A percentile compares a stretch with the other conserved stretches of the same genome.
phyloP scores from a whole-genome alignment of 2,113 vertebrate species.

The Panthera uncia region DNA sequence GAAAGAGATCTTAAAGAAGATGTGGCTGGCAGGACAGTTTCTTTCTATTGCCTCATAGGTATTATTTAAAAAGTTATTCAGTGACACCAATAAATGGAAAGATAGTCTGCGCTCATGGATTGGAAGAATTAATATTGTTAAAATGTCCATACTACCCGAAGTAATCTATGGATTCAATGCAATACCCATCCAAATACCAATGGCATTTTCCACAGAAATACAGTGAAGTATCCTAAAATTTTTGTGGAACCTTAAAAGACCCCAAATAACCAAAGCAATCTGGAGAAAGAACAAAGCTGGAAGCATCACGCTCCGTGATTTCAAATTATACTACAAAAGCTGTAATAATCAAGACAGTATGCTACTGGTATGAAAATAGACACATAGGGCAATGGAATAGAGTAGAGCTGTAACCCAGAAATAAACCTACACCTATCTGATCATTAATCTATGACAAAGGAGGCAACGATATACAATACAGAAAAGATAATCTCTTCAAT shows the following conservation, averaged over 20 bases:
- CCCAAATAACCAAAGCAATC: background rate
- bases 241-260: background rate
- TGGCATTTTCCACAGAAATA: background rate
- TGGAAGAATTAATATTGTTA: background rate
- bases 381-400: background rate
- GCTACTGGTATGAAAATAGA: background rate
- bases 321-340: background rate
- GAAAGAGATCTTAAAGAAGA: background rate
- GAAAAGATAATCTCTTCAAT: background rate
- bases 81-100: background rate
- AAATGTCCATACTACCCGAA: background rate
- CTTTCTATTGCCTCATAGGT: background rate
- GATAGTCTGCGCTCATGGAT: background rate
- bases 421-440: background rate
- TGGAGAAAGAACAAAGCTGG: background rate
- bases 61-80: background rate
- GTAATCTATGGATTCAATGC: background rate
- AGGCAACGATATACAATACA: background rate
- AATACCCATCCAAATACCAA: background rate
- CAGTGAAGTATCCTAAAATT: background rate
- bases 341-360: background rate
- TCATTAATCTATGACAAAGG: background rate
- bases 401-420: background rate
- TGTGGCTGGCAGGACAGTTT: background rate
- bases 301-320: background rate